A percentile compares a stretch with the other conserved stretches of the same genome.
phyloP scores from a whole-genome alignment of 1,140 invertebrate genomes.

The Diploscapter pachys region DNA sequence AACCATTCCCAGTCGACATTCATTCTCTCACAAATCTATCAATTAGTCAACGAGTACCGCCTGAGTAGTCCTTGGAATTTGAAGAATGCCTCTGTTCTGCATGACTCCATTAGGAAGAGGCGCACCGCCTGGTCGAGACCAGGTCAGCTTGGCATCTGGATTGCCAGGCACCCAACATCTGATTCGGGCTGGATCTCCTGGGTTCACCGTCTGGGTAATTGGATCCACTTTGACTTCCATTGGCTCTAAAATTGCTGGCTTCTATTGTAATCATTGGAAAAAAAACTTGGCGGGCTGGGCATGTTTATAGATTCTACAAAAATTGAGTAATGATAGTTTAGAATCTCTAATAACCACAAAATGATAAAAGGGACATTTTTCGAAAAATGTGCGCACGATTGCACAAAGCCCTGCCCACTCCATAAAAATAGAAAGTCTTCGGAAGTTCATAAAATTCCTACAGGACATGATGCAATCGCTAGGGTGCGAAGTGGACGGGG shows the following conservation, averaged over 20 bases:
- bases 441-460: no score
- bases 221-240: constrained; percentile 52
- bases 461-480: no score
- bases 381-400: constrained; percentile 37
- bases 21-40: background rate
- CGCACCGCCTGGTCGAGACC: constrained; percentile 48
- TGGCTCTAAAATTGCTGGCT: constrained; percentile 30
- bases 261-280: background rate
- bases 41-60: background rate
- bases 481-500: no score
- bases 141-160: constrained; percentile 48
- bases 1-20: no score
- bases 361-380: background rate
- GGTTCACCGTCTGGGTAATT: constrained; percentile 45
- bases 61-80: constrained; percentile 22
- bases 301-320: background rate
- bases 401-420: background rate
- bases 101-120: constrained; percentile 46
- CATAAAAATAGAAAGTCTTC: no score
- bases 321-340: no score
- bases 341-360: no score
- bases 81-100: constrained; percentile 43
- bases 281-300: constrained; percentile 28
- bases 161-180: constrained; percentile 56
- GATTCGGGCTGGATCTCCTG: constrained; percentile 51